Conservation (phyloP, 2,797 vertebrate genomes). For the Salmo trutta region DNA sequence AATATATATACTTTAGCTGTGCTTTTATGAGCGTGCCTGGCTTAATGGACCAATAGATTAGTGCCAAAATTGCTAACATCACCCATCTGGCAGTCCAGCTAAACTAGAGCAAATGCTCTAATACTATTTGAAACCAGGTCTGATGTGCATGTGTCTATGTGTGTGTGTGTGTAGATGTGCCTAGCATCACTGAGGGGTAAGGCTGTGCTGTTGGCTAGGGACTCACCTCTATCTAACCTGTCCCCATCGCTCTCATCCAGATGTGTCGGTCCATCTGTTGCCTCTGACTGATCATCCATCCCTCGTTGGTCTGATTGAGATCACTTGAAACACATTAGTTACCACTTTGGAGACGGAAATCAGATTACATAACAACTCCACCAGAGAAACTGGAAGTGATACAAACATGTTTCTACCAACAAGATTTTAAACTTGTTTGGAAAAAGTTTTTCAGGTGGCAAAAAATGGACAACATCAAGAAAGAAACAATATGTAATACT, state of each 20-base stretch:
- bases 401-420: background rate
- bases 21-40: background rate
- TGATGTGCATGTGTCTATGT: background rate
- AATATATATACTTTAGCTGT: background rate
- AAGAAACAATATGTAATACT: no score
- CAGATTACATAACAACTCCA: background rate
- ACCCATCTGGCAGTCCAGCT: background rate
- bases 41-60: background rate
- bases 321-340: background rate
- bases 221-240: background rate
- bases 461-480: no score
- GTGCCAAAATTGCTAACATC: background rate
- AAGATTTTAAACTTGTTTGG: background rate
- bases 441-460: background rate
- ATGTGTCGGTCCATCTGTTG: background rate
- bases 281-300: constrained; percentile 1
- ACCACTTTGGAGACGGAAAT: background rate
- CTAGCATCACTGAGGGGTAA: background rate
- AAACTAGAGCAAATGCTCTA: background rate
- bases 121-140: background rate
- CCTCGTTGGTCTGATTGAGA: background rate
- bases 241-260: background rate
- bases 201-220: background rate
- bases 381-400: background rate
- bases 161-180: background rate